phyloP scores from a whole-genome alignment of 2,888 invertebrate genomes.

The Andrena marginata region DNA sequence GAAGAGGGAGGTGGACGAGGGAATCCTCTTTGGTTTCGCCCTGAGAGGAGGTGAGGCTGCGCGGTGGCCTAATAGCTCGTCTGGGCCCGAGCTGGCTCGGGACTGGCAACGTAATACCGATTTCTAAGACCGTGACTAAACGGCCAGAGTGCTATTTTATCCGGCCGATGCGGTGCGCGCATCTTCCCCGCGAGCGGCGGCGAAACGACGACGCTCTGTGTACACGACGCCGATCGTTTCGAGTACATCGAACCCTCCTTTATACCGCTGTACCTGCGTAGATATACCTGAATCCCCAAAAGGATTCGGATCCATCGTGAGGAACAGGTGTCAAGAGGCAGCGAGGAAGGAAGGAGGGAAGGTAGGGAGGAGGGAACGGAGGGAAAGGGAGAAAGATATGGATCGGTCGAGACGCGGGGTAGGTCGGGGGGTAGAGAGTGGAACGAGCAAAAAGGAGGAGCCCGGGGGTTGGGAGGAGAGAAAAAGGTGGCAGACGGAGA shows the following conservation, averaged over 20 bases:
- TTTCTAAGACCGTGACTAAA: conserved; percentile 51
- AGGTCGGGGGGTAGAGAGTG: conserved; percentile 19
- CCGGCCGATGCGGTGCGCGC: background rate
- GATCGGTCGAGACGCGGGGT: conserved; percentile 46
- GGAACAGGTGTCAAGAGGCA: conserved; percentile 76
- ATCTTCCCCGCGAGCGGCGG: background rate
- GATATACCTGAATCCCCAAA: conserved; percentile 70
- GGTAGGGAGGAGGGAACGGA: conserved; percentile 4
- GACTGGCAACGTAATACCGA: conserved; percentile 36
- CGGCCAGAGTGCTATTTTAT: conserved; percentile 31
- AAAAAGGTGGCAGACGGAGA: conserved; percentile 42
- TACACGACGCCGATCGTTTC: conserved; percentile 44
- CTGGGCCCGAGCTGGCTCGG: conserved; percentile 1
- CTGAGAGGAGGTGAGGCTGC: background rate
- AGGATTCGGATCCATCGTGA: conserved; percentile 71
- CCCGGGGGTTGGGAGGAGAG: conserved; percentile 23
- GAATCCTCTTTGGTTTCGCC: background rate
- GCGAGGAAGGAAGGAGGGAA: conserved; percentile 20
- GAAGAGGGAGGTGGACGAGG: background rate
- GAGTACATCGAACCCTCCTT: conserved; percentile 63
- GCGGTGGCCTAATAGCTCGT: conserved; percentile 33
- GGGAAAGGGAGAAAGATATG: conserved; percentile 45
- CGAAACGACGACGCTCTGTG: conserved; percentile 20
- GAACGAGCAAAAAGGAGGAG: conserved; percentile 14
- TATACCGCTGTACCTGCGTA: conserved; percentile 58